Conservation (phyloP, 1,140 invertebrate species). For the Stenopsyche tienmushanensis region DNA sequence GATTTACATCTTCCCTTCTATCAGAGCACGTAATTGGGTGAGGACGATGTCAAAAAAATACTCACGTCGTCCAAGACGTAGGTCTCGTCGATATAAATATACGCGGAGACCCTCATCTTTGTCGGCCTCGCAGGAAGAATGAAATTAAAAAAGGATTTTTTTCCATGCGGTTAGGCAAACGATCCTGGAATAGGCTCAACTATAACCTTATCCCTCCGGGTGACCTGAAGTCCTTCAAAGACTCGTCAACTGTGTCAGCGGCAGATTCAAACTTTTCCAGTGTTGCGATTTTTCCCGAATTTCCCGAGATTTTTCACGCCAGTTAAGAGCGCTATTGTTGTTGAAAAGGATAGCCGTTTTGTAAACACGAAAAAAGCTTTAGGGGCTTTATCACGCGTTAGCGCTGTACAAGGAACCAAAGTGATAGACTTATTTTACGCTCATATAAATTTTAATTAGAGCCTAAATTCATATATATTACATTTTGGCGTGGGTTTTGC, state of each 20-base stretch:
- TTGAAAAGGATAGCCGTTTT: background rate
- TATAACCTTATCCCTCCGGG: conserved; percentile 10
- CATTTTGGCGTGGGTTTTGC: background rate
- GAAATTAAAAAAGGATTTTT: conserved; percentile 20
- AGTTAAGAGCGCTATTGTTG: background rate
- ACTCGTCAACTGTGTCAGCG: conserved; percentile 17
- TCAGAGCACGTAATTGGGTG: background rate
- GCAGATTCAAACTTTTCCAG: conserved; percentile 12
- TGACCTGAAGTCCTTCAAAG: conserved; percentile 17
- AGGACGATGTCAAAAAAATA: background rate
- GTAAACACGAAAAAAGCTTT: conserved; percentile 8
- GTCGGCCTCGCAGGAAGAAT: background rate
- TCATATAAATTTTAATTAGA: background rate
- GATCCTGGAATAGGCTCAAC: background rate
- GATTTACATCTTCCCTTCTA: background rate
- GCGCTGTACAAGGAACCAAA: background rate
- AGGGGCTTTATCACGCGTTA: background rate
- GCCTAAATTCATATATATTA: background rate
- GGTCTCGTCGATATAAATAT: background rate
- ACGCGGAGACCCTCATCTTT: background rate
- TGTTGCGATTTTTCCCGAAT: conserved; percentile 7
- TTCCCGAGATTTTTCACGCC: conserved; percentile 14
- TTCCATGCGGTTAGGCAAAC: background rate
- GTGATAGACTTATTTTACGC: conserved; percentile 2
- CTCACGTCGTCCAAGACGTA: background rate